phyloP scores from a whole-genome alignment of 2,797 vertebrate genomes.

The Coranthus polyacanthus region DNA sequence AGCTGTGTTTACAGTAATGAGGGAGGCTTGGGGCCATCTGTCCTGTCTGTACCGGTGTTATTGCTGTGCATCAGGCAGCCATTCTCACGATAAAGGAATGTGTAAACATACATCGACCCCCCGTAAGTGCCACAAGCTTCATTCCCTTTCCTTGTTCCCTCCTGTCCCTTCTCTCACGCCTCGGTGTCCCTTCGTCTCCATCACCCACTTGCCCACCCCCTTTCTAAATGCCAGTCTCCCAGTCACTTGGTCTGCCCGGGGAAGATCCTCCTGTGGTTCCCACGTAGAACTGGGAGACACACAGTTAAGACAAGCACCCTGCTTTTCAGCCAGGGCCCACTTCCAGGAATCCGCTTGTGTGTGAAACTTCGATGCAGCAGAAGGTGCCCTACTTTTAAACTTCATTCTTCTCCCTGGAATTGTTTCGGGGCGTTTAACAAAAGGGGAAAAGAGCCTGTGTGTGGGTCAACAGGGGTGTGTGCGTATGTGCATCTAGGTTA shows the following conservation, averaged over 20 bases:
- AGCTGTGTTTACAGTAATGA: slow-evolving; percentile 30
- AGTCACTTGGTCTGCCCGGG: slow-evolving; percentile 31
- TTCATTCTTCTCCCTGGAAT: slow-evolving; percentile 81
- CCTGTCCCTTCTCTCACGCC: slow-evolving; percentile 38
- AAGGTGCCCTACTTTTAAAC: slow-evolving; percentile 87
- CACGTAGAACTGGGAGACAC: slow-evolving; percentile 63
- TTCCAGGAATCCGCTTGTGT: slow-evolving; percentile 82
- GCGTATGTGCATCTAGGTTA: slow-evolving; percentile 72
- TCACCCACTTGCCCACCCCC: slow-evolving; percentile 32
- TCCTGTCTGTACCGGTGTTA: slow-evolving; percentile 52
- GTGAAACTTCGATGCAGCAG: slow-evolving; percentile 79
- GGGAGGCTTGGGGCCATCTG: slow-evolving; percentile 62
- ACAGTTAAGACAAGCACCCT: slow-evolving; percentile 63
- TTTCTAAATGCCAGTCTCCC: slow-evolving; percentile 35
- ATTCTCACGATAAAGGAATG: slow-evolving; percentile 84
- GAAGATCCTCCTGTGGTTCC: slow-evolving; percentile 76
- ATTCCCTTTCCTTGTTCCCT: slow-evolving; percentile 40
- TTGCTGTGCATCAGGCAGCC: slow-evolving; percentile 55
- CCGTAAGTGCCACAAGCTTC: slow-evolving; percentile 47
- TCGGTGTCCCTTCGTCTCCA: slow-evolving; percentile 40
- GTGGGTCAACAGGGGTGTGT: slow-evolving; percentile 73
- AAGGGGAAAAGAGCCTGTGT: slow-evolving; percentile 70
- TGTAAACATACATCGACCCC: slow-evolving; percentile 71
- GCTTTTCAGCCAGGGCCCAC: slow-evolving; percentile 67
- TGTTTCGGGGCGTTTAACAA: slow-evolving; percentile 80